Conservation (phyloP, 2,888 invertebrate species). For the Stenurella melanura region DNA sequence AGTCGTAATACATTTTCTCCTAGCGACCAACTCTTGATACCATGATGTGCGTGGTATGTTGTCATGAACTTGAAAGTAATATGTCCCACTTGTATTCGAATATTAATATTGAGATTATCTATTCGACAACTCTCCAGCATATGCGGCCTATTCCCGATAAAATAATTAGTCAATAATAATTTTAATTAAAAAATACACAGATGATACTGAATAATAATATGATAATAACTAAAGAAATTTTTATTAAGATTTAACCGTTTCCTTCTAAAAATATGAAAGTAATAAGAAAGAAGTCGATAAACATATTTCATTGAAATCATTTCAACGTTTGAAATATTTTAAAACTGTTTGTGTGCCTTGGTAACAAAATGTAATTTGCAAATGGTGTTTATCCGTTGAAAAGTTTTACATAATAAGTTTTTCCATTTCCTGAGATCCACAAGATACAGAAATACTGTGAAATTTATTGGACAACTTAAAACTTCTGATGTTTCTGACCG, state of each 20-base stretch:
- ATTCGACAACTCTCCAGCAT: neutral
- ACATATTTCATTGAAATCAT: conserved; percentile 20
- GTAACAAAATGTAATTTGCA: conserved; percentile 54
- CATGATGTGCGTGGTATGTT: too few species aligned
- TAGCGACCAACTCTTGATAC: too few species aligned
- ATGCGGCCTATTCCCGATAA: neutral
- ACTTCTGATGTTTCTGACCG: conserved; percentile 42
- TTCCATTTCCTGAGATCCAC: conserved; percentile 42
- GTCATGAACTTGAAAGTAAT: too few species aligned
- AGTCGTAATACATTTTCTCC: too few species aligned
- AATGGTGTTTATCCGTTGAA: conserved; percentile 53
- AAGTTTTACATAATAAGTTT: conserved; percentile 51
- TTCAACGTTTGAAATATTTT: conserved; percentile 39
- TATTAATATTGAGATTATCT: neutral
- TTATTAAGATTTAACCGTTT: neutral
- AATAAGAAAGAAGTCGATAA: neutral
- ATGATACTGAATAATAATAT: neutral
- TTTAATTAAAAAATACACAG: neutral
- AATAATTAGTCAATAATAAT: neutral
- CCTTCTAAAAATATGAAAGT: neutral
- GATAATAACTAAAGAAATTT: neutral
- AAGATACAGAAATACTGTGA: conserved; percentile 43
- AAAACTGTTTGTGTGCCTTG: conserved; percentile 41
- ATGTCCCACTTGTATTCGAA: too few species aligned
- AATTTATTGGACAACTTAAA: conserved; percentile 45